Base-by-base conservation (phyloP, 2,113 vertebrate species). In the Boulengeromyrus knoepffleri region DNA sequence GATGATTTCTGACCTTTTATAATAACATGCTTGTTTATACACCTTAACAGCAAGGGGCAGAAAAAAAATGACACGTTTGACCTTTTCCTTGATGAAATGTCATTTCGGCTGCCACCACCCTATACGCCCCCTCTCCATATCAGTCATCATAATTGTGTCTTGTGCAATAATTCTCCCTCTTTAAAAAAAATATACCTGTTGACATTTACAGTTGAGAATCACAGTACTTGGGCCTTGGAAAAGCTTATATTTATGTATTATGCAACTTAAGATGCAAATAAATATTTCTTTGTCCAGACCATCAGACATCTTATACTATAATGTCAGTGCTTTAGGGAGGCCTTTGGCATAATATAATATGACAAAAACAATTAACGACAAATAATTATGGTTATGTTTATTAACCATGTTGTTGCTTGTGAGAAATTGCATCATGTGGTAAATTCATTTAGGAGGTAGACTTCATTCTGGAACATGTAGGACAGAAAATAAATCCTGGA, bases 51-150 rank as follows among this genome's bases (percentile, higher is more conserved):
- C 94, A 92, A 93, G 90, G 83, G 89, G 91, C 31, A 80, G 36
- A 17, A 42, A 94, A 94, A 94, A 94, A 95, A 93, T 92, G 93
- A 95, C 94, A 94, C 90, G 91, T 90, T 91, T 95, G 95, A 95
- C 95, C 95, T 95, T 95, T 93, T 92, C 62, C 77, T 91, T 93
- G 93, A 94, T 94, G 93, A 94, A 95, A 94, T 92, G 92, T 66
- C 92, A 93, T 94, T 95, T 92, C 90, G 90, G 80, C 91, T 88
- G 92, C 89, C 92, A 90, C 83, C 85, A 87, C 87, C 91, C 83
- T 74, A 2, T 39, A 91, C 53, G 91, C 93, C 92, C 90, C 86
- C 88, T 80, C n/a, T 85, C 88, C 85, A 52, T 90, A 85, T 87
- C 74, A 85, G 88, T 91, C 92, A 15, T 91, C 45, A 90, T 52